A percentile compares a stretch with the other conserved stretches of the same genome.
Conservation (phyloP, 2,113 vertebrate species). For the Ageneiosus marmoratus region DNA sequence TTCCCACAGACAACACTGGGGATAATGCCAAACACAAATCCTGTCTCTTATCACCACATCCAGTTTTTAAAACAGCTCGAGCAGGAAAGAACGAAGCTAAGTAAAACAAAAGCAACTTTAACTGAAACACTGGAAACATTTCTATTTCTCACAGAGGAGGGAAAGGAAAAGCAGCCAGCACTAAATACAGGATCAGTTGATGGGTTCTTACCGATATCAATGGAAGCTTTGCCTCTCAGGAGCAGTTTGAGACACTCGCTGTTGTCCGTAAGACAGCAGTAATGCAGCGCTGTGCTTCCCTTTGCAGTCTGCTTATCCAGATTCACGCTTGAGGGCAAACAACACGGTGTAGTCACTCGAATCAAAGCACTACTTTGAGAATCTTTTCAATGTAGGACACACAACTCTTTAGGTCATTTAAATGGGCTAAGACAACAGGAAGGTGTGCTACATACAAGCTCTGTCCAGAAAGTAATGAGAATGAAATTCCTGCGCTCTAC, state of each 20-base stretch:
- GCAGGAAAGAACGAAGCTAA: slow-evolving; percentile 13
- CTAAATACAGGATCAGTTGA: neutral
- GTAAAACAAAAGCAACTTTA: slow-evolving; percentile 11
- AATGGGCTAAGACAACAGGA: neutral
- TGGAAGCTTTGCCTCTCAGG: slow-evolving; percentile 93
- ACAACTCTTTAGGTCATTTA: neutral
- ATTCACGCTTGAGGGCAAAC: slow-evolving; percentile 79
- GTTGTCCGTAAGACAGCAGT: slow-evolving; percentile 97
- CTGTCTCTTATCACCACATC: slow-evolving; percentile 33
- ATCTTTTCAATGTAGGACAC: neutral
- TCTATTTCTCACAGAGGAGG: neutral
- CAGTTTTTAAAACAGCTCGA: slow-evolving; percentile 23
- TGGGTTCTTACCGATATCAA: slow-evolving; percentile 86
- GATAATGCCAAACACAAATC: slow-evolving; percentile 20
- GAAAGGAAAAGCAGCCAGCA: neutral
- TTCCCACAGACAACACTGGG: slow-evolving; percentile 35
- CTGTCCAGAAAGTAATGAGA: too few species aligned
- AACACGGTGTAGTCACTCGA: neutral
- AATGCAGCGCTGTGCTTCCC: slow-evolving; percentile 95
- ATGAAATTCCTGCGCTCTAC: too few species aligned
- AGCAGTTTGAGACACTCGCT: slow-evolving; percentile 96
- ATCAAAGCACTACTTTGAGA: neutral
- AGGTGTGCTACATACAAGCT: neutral
- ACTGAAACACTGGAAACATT: neutral
- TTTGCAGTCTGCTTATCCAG: slow-evolving; percentile 93